These are phyloP conservation scores for Mycteria americana DNA, from an alignment of 2,797 vertebrate genomes.

Conservation along the genomic window DNA sequence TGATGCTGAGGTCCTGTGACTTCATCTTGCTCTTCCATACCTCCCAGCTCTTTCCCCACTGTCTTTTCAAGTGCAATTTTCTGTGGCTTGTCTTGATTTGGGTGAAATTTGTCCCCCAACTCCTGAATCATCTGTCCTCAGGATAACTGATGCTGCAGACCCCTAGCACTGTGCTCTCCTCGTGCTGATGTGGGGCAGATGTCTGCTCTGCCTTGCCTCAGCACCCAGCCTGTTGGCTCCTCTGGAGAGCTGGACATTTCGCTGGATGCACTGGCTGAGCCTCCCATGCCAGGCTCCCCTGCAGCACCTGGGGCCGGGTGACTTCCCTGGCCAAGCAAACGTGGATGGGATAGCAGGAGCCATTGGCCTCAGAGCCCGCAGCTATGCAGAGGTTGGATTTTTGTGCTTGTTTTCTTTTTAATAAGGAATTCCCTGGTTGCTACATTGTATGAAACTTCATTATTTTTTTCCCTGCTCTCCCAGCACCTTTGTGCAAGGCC, in stretches of 20 bases:
- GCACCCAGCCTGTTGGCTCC: not conserved
- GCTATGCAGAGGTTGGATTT: not conserved
- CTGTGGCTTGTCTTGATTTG: not conserved
- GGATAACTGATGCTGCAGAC: not conserved
- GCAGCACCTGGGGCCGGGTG: not conserved
- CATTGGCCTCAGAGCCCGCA: not conserved
- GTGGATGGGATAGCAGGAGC: not conserved
- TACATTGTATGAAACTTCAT: not conserved
- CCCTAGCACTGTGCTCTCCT: not conserved
- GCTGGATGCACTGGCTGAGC: not conserved
- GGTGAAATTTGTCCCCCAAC: not conserved
- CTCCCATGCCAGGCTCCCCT: accelerated
- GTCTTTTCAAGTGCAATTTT: not conserved
- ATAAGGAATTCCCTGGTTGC: not conserved
- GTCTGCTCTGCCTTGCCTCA: not conserved
- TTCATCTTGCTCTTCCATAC: not conserved
- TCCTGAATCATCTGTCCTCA: not conserved
- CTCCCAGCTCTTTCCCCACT: not conserved
- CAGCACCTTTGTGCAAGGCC: not conserved
- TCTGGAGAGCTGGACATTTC: not conserved
- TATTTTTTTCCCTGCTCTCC: not conserved
- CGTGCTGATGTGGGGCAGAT: not conserved
- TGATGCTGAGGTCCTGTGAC: not conserved
- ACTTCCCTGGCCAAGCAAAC: not conserved
- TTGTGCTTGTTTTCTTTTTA: not conserved